These are phyloP conservation scores for Florisuga fusca DNA, from an alignment of 2,797 vertebrate species.

Conservation along the genomic window DNA sequence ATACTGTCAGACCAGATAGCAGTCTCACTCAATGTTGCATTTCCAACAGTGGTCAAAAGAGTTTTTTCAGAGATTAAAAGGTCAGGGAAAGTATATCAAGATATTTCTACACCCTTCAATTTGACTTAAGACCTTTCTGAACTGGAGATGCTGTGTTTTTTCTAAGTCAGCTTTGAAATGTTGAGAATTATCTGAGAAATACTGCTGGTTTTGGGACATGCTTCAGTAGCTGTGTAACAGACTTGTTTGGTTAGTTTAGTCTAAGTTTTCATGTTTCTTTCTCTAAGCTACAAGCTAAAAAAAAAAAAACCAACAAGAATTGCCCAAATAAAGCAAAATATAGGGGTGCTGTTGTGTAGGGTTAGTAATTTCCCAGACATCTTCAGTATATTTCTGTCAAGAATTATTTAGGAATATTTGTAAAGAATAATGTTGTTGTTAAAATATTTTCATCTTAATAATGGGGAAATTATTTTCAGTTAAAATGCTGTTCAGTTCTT, in stretches of 20 bases:
- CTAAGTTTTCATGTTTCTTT: background rate
- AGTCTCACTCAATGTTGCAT: background rate
- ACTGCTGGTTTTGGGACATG: rapidly evolving
- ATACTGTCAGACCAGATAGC: background rate
- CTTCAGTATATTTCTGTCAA: background rate
- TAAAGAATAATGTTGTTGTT: background rate
- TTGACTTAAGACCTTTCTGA: background rate
- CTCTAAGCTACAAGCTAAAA: background rate
- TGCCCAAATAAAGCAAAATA: background rate
- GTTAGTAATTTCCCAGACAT: background rate
- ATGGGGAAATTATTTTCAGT: background rate
- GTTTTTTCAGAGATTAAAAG: background rate
- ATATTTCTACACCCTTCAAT: background rate
- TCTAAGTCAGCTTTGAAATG: background rate
- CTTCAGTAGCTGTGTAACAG: background rate
- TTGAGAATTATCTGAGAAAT: background rate
- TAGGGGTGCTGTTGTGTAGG: background rate
- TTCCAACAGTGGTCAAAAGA: background rate
- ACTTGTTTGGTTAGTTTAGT: background rate
- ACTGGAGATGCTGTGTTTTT: background rate
- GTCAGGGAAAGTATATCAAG: background rate
- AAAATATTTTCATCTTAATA: background rate
- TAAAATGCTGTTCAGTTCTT: background rate
- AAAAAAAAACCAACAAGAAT: background rate
- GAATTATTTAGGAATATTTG: background rate